These are phyloP conservation scores for Protophormia terraenovae DNA, from an alignment of 2,888 invertebrate genomes.

Conservation along the genomic window DNA sequence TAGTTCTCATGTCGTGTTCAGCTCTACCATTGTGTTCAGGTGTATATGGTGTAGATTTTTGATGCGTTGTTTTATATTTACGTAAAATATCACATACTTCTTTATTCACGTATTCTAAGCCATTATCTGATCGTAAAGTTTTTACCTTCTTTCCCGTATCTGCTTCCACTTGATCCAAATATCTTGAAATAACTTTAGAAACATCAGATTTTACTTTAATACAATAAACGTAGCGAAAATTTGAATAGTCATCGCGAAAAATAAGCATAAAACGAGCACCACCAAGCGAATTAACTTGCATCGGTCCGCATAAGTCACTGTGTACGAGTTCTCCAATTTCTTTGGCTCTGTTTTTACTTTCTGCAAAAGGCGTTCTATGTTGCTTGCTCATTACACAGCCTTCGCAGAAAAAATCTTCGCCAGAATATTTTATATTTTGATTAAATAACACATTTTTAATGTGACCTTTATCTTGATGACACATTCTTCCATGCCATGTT, in stretches of 20 bases:
- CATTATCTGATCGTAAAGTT: conserved; percentile 72
- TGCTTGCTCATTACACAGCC: conserved; percentile 69
- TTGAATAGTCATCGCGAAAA: too few relatives aligned
- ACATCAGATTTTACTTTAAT: conserved; percentile 68
- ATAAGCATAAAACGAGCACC: too few relatives aligned
- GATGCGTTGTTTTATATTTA: conserved; percentile 50
- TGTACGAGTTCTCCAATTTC: conserved; percentile 67
- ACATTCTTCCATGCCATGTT: conserved; percentile 70
- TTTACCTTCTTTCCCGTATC: conserved; percentile 68
- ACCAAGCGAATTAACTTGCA: too few relatives aligned
- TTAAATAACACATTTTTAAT: conserved; percentile 63
- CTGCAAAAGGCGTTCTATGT: conserved; percentile 62
- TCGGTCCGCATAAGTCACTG: too few relatives aligned
- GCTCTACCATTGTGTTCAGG: conserved; percentile 78
- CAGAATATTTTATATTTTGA: conserved; percentile 57
- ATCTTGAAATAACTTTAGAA: conserved; percentile 26
- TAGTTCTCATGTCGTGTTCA: conserved; percentile 75
- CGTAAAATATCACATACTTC: conserved; percentile 67
- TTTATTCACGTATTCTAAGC: conserved; percentile 71
- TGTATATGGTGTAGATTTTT: conserved; percentile 72
- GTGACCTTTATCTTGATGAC: conserved; percentile 68
- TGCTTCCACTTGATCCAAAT: conserved; percentile 68
- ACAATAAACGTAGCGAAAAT: conserved; percentile 65
- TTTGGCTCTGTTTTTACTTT: conserved; percentile 56
- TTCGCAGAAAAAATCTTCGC: conserved; percentile 65